Percentiles rank a stretch among this genome's conserved stretches.
Evolutionary conservation across 2,797 vertebrate genomes (phyloP).

Genomic region (Takifugu ocellatus): DNA sequence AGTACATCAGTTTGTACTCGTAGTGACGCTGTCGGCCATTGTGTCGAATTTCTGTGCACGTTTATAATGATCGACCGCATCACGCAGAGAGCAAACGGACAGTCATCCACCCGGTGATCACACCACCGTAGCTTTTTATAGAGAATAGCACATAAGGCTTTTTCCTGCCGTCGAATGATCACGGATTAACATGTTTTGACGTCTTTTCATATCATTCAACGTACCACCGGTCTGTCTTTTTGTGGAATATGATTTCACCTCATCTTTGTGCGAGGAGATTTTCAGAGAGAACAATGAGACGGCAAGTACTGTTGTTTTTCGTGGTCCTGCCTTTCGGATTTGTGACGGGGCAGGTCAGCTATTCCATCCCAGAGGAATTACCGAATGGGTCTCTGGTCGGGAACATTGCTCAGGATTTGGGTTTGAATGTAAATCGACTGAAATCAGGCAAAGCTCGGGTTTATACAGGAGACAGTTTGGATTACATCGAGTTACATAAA

Average conservation of each 20-base stretch:
- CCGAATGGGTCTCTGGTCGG: slow-evolving; percentile 68
- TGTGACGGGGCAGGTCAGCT: slow-evolving; percentile 76
- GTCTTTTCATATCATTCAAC: background rate
- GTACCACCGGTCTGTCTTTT: background rate
- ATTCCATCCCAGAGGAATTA: slow-evolving; percentile 85
- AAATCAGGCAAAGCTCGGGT: slow-evolving; percentile 53
- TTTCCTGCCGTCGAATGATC: background rate
- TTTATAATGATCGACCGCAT: background rate
- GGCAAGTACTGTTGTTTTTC: slow-evolving; percentile 76
- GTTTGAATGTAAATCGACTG: slow-evolving; percentile 48
- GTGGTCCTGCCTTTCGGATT: slow-evolving; percentile 54
- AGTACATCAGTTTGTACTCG: background rate
- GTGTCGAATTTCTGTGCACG: background rate
- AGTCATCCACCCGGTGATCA: background rate
- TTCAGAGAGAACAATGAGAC: slow-evolving; percentile 48
- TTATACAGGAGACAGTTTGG: slow-evolving; percentile 35
- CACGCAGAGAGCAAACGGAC: background rate
- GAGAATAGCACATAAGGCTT: background rate
- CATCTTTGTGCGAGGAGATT: slow-evolving; percentile 20
- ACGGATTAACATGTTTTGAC: background rate
- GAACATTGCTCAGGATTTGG: slow-evolving; percentile 57
- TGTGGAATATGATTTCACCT: slow-evolving; percentile 6
- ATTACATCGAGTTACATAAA: slow-evolving; percentile 78
- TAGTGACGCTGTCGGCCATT: slow-evolving; percentile 1
- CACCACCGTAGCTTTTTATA: background rate